These are phyloP conservation scores for Torymus aiolomorphi DNA, from an alignment of 2,888 invertebrate genomes.

Conservation along the genomic window DNA sequence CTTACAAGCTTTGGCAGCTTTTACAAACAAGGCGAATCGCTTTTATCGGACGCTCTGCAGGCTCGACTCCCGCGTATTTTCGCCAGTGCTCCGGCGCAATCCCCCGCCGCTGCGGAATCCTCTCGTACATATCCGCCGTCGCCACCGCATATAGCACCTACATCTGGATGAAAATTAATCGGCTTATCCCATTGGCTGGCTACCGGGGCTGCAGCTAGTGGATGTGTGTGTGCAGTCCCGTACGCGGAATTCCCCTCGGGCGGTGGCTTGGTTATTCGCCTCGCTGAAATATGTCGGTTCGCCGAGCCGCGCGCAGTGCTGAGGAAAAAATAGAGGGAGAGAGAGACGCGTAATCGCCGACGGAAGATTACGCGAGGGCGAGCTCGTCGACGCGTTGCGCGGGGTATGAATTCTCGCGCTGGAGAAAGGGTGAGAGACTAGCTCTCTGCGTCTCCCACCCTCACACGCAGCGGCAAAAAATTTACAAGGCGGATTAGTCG, in stretches of 20 bases:
- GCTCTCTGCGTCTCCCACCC: no score
- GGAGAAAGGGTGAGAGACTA: neutral
- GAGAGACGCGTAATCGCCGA: conserved; percentile 15
- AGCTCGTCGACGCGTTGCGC: neutral
- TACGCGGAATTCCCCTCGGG: neutral
- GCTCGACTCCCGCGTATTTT: neutral
- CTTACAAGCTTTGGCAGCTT: conserved; percentile 22
- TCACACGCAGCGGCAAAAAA: neutral
- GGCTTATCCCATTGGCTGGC: conserved; percentile 59
- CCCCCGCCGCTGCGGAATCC: neutral
- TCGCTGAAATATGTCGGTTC: conserved; percentile 20
- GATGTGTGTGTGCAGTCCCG: neutral
- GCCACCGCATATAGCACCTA: neutral
- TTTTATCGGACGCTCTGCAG: conserved; percentile 51
- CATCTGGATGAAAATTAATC: conserved; percentile 63
- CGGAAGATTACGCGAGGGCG: conserved; percentile 10
- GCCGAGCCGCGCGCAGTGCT: neutral
- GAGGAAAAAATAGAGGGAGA: neutral
- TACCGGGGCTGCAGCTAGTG: neutral
- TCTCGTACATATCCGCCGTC: neutral
- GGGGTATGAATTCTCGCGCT: conserved; percentile 38
- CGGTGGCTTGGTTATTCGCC: no score
- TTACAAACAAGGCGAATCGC: conserved; percentile 54
- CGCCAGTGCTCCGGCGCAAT: neutral
- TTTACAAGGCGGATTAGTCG: conserved; percentile 37